Percentiles rank a stretch among this genome's conserved stretches.
These are phyloP conservation scores for Chiropotes sagulatus DNA, from an alignment of 2,797 vertebrate species.

Conservation along the genomic window DNA sequence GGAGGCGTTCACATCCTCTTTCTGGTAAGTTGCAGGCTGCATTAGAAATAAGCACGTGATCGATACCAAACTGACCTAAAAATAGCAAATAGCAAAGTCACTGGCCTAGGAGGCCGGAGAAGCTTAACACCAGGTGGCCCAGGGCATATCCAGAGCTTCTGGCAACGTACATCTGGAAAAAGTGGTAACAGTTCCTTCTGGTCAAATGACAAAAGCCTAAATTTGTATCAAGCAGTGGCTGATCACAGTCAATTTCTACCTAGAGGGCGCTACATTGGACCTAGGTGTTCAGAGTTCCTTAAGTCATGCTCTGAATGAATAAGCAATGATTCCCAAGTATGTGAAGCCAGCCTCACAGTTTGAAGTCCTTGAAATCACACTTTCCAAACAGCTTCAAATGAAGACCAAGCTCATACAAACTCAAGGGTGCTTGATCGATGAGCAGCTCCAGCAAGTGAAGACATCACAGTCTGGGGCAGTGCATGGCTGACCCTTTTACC, in stretches of 20 bases:
- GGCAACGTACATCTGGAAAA: neutral
- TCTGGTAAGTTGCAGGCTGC: neutral
- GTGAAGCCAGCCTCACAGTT: neutral
- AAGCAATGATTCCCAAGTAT: neutral
- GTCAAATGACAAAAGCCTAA: neutral
- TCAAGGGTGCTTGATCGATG: neutral
- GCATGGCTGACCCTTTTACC: neutral
- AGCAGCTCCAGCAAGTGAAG: neutral
- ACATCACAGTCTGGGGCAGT: neutral
- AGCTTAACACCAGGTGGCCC: neutral
- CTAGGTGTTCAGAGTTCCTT: neutral
- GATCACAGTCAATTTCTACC: neutral
- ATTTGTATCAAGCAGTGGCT: neutral
- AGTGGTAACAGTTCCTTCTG: neutral
- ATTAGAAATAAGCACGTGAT: neutral
- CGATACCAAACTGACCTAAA: conserved; percentile 29
- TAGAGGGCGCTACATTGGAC: neutral
- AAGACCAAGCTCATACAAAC: neutral
- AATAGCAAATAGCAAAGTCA: neutral
- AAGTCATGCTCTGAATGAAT: neutral
- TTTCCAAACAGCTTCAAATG: neutral
- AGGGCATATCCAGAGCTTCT: neutral
- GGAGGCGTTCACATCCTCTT: conserved; percentile 47
- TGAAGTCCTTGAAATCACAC: neutral
- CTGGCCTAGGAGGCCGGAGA: neutral